Base-by-base conservation (phyloP, 2,113 vertebrate genomes). In the Percopsis transmontana region DNA sequence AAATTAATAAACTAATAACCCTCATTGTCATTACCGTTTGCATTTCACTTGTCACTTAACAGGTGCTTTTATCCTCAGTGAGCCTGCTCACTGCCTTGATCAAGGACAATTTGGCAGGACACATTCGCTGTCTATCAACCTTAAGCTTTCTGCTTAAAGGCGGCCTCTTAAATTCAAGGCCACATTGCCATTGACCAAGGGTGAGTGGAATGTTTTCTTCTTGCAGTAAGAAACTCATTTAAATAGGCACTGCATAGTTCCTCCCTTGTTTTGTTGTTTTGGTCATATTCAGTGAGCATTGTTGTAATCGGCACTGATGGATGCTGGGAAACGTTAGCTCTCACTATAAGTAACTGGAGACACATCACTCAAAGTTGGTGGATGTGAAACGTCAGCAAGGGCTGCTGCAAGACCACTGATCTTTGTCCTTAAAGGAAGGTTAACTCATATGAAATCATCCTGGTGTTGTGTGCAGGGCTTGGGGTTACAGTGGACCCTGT, bases 381-480 rank as follows among this genome's bases (percentile, higher is more conserved):
- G 70, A 66, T 54, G 66, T 58, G 59, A 70, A 15, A 83, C 81
- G 68, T 18, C 45, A 48, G 45, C 5, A 83, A 70, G 69, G 59
- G 80, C 48, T 10, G 27, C 27, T 9, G 47, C 45, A 18, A 67
- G 77, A 74, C 77, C 83, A 65, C 66, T 82, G 85, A 66, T 71
- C 70, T 66, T 62, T 70, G 74, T 85, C 74, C 76, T 78, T 79
- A 66, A 27, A 74, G 72, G 81, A 72, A 75, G 76, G 56, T 58
- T 57, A 69, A 42, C 33, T 73, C 64, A 77, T 84, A 82, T 77
- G 69, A 78, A 77, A 80, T 80, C 77, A 76, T 80, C 64, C 51
- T 55, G 77, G 75, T 81, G 68, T 75, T 82, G 80, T 68, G 70
- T 75, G 68, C 20, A 21, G 60, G 76, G 80, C 60, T 74, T 38